Percentiles rank a stretch among this genome's conserved stretches.
phyloP scores from a whole-genome alignment of 2,113 vertebrate genomes.

The Neofelis nebulosa region DNA sequence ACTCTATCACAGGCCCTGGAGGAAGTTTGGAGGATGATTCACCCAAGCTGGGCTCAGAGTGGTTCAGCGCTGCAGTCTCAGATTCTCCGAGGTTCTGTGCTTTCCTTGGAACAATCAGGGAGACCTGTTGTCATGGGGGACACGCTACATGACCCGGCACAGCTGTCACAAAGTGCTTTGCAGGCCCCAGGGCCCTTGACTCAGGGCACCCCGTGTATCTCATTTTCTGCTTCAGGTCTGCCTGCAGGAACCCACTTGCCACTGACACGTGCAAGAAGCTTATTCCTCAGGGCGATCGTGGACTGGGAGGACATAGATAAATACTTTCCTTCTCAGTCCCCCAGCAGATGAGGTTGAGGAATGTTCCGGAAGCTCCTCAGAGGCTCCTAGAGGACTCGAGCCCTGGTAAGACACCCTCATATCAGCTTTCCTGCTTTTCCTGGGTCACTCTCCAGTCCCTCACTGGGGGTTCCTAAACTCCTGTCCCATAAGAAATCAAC shows the following conservation, averaged over 20 bases:
- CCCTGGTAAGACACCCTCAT: not conserved
- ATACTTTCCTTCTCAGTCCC: not conserved
- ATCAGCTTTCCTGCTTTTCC: not conserved
- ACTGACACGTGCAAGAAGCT: not conserved
- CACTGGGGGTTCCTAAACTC: not conserved
- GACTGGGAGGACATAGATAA: not conserved
- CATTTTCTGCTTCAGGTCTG: not conserved
- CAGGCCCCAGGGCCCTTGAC: fast-evolving
- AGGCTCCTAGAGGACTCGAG: not conserved
- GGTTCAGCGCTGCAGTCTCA: not conserved
- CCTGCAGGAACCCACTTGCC: not conserved
- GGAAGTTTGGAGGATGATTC: not conserved
- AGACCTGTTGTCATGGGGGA: not conserved
- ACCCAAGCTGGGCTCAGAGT: not conserved
- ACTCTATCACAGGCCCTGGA: not conserved
- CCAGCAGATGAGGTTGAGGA: not conserved
- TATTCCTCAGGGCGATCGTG: not conserved
- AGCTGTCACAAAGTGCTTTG: no score
- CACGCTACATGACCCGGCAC: fast-evolving
- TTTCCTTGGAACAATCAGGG: not conserved
- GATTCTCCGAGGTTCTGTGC: not conserved
- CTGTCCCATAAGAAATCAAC: not conserved
- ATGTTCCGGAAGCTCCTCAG: not conserved
- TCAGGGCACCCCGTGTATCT: fast-evolving
- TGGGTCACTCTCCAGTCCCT: not conserved